phyloP scores from a whole-genome alignment of 2,113 vertebrate genomes.

The Daubentonia madagascariensis region DNA sequence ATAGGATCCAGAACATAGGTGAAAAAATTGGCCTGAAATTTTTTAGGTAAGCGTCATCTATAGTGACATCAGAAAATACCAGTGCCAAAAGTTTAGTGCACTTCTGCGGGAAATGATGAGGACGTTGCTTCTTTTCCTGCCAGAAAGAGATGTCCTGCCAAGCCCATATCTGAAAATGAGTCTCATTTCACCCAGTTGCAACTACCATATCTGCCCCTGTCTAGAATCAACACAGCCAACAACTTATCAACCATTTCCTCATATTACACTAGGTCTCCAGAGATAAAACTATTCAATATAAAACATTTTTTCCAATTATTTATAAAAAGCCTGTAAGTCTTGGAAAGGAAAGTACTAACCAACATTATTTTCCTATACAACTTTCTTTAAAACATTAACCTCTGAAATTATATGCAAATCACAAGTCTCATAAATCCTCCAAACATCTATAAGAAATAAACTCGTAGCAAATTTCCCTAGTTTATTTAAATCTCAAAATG shows the following conservation, averaged over 20 bases:
- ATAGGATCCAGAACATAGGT: not conserved
- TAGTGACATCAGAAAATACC: not conserved
- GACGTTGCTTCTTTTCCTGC: not conserved
- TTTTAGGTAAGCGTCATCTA: not conserved
- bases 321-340: not conserved
- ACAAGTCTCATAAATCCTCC: not conserved
- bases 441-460: not conserved
- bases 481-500: not conserved
- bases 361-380: not conserved
- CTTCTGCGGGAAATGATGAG: not conserved
- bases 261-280: not conserved
- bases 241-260: not conserved
- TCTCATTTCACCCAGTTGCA: not conserved
- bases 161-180: not conserved
- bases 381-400: not conserved
- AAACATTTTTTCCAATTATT: not conserved
- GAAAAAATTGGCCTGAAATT: not conserved
- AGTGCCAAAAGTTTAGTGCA: not conserved
- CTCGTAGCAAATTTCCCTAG: not conserved
- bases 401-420: not conserved
- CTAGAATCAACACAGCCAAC: not conserved
- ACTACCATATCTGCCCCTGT: not conserved
- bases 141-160: not conserved
- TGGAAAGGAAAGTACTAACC: not conserved
- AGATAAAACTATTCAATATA: not conserved